These are phyloP conservation scores for Myiothlypis chrysogaster DNA, from an alignment of 2,797 vertebrate genomes.

Conservation along the genomic window DNA sequence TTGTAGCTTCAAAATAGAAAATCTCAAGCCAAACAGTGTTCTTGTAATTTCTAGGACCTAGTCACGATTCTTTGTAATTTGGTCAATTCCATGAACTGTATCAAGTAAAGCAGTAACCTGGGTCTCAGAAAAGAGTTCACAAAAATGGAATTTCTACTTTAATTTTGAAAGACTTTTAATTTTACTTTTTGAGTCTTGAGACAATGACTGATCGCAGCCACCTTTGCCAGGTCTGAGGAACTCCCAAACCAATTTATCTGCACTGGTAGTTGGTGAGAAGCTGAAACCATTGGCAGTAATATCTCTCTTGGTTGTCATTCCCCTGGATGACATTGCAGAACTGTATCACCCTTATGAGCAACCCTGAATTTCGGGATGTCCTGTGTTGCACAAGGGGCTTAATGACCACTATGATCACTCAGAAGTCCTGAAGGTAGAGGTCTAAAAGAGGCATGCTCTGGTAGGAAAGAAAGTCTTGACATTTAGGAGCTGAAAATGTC, in stretches of 20 bases:
- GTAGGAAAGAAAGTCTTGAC: neutral
- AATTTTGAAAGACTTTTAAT: neutral
- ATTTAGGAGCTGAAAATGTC: neutral
- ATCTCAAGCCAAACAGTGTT: neutral
- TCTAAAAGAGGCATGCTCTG: neutral
- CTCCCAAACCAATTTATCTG: rapidly evolving
- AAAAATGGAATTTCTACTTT: neutral
- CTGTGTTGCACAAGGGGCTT: neutral
- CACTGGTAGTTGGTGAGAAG: neutral
- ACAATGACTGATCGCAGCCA: rapidly evolving
- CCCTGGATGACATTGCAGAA: neutral
- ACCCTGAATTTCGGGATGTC: neutral
- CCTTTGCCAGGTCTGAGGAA: neutral
- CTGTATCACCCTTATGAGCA: neutral
- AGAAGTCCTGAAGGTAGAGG: neutral
- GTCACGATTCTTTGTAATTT: neutral
- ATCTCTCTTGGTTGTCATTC: neutral
- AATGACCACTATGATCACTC: neutral
- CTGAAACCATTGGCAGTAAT: neutral
- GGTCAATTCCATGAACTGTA: neutral
- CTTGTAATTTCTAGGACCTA: neutral
- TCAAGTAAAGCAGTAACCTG: neutral
- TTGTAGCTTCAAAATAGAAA: neutral
- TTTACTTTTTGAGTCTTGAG: neutral
- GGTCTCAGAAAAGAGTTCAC: neutral